Evolutionary conservation across 2,888 invertebrate genomes (phyloP).

Genomic region (Parascotia fuliginaria): DNA sequence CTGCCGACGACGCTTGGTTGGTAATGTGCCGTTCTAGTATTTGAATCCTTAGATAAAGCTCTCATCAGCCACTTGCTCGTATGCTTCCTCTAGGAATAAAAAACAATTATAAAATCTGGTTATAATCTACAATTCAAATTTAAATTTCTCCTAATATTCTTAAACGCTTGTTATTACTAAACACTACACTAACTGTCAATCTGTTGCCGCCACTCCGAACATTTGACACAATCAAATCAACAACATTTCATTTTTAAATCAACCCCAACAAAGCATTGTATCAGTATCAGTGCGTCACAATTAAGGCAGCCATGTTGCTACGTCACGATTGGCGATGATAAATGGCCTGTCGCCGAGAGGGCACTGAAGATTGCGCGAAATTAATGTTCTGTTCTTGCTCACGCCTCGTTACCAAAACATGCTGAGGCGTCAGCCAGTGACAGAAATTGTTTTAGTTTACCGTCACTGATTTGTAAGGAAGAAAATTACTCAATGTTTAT

Average conservation of each 20-base stretch:
- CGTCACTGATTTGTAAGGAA: not conserved
- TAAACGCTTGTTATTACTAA: no score
- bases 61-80: no score
- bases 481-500: not conserved
- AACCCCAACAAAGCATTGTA: constrained; percentile 25
- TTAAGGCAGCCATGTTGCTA: constrained; percentile 41
- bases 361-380: constrained; percentile 56
- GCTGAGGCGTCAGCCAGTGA: constrained; percentile 23
- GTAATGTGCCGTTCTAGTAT: no score
- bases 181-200: not conserved
- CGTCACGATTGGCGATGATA: constrained; percentile 45
- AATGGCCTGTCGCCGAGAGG: constrained; percentile 52
- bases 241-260: constrained; percentile 19
- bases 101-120: no score
- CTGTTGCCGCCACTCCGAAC: not conserved
- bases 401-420: constrained; percentile 50
- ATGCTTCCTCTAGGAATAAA: no score
- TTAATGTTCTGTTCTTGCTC: constrained; percentile 59
- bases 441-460: constrained; percentile 22
- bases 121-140: no score
- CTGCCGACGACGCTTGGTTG: no score
- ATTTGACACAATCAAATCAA: constrained; percentile 16
- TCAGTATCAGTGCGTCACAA: constrained; percentile 47
- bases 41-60: no score
- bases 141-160: no score